Conservation (phyloP, 2,797 vertebrate genomes). For the Gouania willdenowi region DNA sequence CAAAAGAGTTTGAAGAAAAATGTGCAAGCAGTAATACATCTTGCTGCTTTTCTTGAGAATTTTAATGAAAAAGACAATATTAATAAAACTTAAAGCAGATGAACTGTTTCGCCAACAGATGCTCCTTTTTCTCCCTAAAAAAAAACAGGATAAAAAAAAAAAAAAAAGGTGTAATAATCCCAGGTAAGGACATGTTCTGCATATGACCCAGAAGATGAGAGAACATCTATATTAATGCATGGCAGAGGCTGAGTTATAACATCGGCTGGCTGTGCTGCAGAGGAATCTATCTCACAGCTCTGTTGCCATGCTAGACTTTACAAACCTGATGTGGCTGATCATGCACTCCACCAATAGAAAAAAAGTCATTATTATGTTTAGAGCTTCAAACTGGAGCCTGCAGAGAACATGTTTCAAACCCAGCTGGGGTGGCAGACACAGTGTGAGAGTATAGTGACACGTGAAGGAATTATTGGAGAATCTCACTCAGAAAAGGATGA, state of each 20-base stretch:
- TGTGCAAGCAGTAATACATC: no score
- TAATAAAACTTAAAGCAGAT: no score
- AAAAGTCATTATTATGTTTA: constrained; percentile 2
- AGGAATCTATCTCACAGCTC: constrained; percentile 13
- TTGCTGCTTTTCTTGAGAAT: no score
- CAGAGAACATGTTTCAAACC: constrained; percentile 18
- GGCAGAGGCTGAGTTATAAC: background rate
- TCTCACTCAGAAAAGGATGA: constrained; percentile 2
- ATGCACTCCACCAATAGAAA: background rate
- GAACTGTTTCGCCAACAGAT: no score
- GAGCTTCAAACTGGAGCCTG: constrained; percentile 12
- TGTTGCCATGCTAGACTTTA: constrained; percentile 2
- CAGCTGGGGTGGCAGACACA: background rate
- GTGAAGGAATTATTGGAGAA: background rate
- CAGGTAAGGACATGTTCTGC: no score
- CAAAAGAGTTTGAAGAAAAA: no score
- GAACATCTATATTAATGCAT: background rate
- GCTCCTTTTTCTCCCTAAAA: no score
- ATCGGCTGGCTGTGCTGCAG: constrained; percentile 5
- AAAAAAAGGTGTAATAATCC: background rate
- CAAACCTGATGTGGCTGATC: background rate
- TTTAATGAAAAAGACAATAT: no score
- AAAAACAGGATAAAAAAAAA: constrained; percentile 4
- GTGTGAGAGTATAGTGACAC: background rate
- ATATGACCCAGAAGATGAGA: no score